phyloP scores from a whole-genome alignment of 2,797 vertebrate species.

The Tragopan temminckii region DNA sequence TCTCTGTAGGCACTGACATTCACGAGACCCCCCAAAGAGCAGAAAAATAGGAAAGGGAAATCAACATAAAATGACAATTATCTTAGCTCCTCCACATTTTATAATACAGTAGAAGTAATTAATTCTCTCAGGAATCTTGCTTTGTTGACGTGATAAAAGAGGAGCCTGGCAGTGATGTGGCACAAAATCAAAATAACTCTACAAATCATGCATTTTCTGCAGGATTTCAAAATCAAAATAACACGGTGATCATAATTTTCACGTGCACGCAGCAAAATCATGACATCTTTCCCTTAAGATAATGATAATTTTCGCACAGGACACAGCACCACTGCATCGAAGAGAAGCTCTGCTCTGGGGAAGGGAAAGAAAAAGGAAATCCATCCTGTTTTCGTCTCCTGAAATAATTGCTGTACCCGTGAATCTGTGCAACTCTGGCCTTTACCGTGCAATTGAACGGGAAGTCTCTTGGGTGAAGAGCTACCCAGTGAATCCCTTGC shows the following conservation, averaged over 20 bases:
- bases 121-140: slow-evolving; percentile 62
- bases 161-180: slow-evolving; percentile 69
- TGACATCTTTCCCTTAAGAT: slow-evolving; percentile 37
- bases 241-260: slow-evolving; percentile 57
- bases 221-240: slow-evolving; percentile 74
- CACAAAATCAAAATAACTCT: slow-evolving; percentile 66
- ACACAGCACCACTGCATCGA: background rate
- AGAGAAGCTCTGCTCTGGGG: background rate
- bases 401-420: background rate
- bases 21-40: slow-evolving; percentile 51
- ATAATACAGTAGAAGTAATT: slow-evolving; percentile 55
- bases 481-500: slow-evolving; percentile 69
- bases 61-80: slow-evolving; percentile 74
- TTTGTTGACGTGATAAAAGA: slow-evolving; percentile 77
- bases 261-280: background rate
- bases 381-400: background rate
- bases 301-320: slow-evolving; percentile 13
- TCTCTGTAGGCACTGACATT: slow-evolving; percentile 60
- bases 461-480: slow-evolving; percentile 70
- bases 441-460: slow-evolving; percentile 58
- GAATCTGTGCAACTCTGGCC: slow-evolving; percentile 37
- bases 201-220: slow-evolving; percentile 61
- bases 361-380: background rate
- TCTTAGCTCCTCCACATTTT: slow-evolving; percentile 52
- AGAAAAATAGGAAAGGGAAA: slow-evolving; percentile 61